A percentile compares a stretch with the other conserved stretches of the same genome.
Conservation (phyloP, 2,797 vertebrate species). For the Trematomus bernacchii region DNA sequence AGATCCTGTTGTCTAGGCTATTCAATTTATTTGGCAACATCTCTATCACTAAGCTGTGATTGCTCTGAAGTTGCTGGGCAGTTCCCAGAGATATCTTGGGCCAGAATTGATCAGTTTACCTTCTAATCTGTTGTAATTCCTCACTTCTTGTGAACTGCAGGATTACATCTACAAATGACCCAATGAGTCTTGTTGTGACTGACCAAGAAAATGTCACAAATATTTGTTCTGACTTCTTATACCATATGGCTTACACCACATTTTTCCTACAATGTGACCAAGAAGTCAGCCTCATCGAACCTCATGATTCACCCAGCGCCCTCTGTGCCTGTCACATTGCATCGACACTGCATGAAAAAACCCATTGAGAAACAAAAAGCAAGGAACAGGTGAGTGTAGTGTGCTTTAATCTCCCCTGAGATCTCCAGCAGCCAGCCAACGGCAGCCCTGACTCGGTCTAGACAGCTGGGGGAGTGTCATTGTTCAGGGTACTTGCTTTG, state of each 20-base stretch:
- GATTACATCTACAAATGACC: background rate
- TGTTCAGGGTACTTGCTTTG: conserved; percentile 55
- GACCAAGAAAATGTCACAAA: background rate
- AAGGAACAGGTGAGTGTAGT: conserved; percentile 74
- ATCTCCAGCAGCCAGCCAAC: conserved; percentile 58
- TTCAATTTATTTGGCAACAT: background rate
- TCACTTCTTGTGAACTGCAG: background rate
- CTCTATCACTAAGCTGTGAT: background rate
- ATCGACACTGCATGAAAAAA: conserved; percentile 58
- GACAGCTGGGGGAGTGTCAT: conserved; percentile 73
- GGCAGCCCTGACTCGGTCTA: conserved; percentile 66
- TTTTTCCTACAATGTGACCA: conserved; percentile 12
- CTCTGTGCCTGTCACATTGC: conserved; percentile 51
- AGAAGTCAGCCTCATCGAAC: conserved; percentile 33
- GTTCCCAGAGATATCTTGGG: background rate
- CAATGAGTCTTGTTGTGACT: background rate
- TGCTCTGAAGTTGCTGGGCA: background rate
- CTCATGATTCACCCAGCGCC: conserved; percentile 35
- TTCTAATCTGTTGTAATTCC: background rate
- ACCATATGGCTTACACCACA: background rate
- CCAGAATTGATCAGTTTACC: background rate
- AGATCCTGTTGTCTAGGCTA: background rate
- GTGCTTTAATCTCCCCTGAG: conserved; percentile 66
- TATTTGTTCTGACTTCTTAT: background rate
- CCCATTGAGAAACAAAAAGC: conserved; percentile 50